Conservation (phyloP, 2,113 vertebrate genomes). For the Carlito syrichta region DNA sequence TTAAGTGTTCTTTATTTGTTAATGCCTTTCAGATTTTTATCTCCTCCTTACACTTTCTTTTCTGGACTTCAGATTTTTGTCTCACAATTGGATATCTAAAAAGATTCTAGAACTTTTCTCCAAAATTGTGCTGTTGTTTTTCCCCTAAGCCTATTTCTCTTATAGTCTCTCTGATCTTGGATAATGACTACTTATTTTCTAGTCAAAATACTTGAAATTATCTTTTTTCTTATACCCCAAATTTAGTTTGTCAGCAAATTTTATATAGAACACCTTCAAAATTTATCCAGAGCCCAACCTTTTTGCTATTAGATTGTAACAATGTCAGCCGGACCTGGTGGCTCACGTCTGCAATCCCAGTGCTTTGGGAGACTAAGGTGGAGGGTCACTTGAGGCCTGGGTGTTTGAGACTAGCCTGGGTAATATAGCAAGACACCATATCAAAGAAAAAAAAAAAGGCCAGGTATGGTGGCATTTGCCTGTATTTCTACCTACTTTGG, state of each 20-base stretch:
- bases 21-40: neutral
- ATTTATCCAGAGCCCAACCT: neutral
- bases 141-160: neutral
- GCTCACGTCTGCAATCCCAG: too few relatives aligned
- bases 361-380: too few relatives aligned
- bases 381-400: too few relatives aligned
- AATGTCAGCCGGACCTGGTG: too few relatives aligned
- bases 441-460: too few relatives aligned
- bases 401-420: too few relatives aligned
- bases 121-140: neutral
- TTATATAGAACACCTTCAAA: neutral
- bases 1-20: neutral
- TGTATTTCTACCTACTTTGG: too few relatives aligned
- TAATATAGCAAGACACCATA: too few relatives aligned
- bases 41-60: neutral
- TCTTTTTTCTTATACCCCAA: neutral
- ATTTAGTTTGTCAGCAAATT: neutral
- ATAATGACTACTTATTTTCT: neutral
- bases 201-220: neutral
- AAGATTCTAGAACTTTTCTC: slow-evolving; percentile 7
- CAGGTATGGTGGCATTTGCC: too few relatives aligned
- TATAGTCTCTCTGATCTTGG: neutral
- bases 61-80: neutral
- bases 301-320: neutral
- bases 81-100: neutral